Evolutionary conservation across 2,113 vertebrate genomes (phyloP), one percentile per base, ranked within the genome.

Genomic region (Willisornis vidua): DNA sequence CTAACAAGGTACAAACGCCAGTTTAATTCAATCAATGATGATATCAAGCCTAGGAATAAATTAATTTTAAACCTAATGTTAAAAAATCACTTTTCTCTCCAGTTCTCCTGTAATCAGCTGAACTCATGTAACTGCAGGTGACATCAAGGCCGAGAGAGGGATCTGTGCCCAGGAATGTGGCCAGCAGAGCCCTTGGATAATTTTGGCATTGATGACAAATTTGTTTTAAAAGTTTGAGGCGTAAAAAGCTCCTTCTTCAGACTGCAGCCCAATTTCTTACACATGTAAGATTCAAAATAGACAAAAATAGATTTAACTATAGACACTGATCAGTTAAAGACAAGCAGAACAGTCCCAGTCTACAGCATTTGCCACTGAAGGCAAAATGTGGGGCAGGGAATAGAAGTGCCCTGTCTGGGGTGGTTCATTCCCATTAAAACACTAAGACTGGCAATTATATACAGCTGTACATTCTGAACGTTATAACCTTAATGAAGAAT

Each of bases 41-140:
- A 3, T 6, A 63, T 3, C 66, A 28, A 52, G 45, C 18, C 72
- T 26, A 10, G 0, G 16, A 63, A 65, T 24, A 0, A 3, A 1
- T 26, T 31, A 20, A n/a, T 48, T 41, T 14, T 4, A 20, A 19
- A 28, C 13, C 23, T 8, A 3, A 41, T 9, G 9, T 45, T 71
- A 39, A 79, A 85, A 65, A 88, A 59, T 4, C 4, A 4, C 24
- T 48, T 86, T 87, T 54, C 71, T 24, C 55, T 84, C 54, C 55
- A 31, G n/a, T 29, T 77, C 19, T 12, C 35, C 54, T 33, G 25
- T 3, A 35, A 62, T 18, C 51, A 78, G 51, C 7, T 67, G 58
- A 72, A 48, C 58, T 78, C 16, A 1, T 0, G 15, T 5, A 58
- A n/a, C 20, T 41, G 48, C 41, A 37, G 13, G 35, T 3, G 46